Evolutionary conservation across 2,888 invertebrate genomes (phyloP).

Genomic region (Protonemura montana): DNA sequence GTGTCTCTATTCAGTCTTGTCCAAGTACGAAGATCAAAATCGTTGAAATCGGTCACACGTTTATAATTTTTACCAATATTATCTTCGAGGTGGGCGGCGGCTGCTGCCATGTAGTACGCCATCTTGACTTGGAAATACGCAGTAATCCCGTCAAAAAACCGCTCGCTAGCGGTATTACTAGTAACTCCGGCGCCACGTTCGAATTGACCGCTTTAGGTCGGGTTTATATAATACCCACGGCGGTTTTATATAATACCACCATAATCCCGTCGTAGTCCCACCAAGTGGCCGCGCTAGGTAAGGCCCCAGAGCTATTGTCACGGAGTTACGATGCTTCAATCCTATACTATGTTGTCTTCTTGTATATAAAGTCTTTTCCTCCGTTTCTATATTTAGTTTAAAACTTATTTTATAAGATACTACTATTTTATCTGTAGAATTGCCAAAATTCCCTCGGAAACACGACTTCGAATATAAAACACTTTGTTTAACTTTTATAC

Average conservation of each 20-base stretch:
- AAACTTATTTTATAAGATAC: slow-evolving; percentile 12
- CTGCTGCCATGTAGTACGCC: too few relatives aligned
- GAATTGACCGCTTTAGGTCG: too few relatives aligned
- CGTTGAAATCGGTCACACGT: neutral
- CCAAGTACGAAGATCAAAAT: neutral
- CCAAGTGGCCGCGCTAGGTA: too few relatives aligned
- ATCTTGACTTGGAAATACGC: too few relatives aligned
- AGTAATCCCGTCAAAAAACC: too few relatives aligned
- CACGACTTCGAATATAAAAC: neutral
- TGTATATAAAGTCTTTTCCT: neutral
- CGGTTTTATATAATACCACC: too few relatives aligned
- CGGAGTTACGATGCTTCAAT: neutral
- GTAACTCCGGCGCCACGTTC: too few relatives aligned
- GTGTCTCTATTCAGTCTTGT: slow-evolving; percentile 9
- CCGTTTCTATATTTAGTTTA: neutral
- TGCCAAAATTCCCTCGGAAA: neutral
- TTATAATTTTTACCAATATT: neutral
- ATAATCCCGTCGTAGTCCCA: too few relatives aligned
- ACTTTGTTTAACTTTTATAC: neutral
- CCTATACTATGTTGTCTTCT: neutral
- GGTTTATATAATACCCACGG: too few relatives aligned
- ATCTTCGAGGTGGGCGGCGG: too few relatives aligned
- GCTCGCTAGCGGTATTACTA: too few relatives aligned
- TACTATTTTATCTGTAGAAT: neutral
- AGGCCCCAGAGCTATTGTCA: neutral